Conservation (phyloP, 2,888 invertebrate species). For the Diaphora mendica region DNA sequence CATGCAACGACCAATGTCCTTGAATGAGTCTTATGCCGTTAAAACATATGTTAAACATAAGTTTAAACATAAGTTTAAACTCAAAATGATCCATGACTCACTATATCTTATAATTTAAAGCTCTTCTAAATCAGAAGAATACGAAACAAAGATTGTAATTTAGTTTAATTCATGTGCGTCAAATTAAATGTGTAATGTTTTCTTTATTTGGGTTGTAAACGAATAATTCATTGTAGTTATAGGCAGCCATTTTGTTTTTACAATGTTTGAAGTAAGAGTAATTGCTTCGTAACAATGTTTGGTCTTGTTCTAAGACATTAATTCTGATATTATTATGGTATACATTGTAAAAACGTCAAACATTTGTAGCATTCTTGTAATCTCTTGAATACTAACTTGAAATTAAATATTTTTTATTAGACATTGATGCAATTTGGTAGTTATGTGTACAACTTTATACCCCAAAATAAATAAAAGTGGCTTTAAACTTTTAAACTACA, state of each 20-base stretch:
- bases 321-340: too few species aligned
- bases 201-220: neutral
- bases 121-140: neutral
- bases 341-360: too few species aligned
- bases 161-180: neutral
- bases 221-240: neutral
- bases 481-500: too few species aligned
- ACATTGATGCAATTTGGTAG: too few species aligned
- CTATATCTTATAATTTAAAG: neutral
- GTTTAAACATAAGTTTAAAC: neutral
- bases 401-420: too few species aligned
- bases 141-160: neutral
- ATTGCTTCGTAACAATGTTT: neutral
- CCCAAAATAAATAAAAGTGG: too few species aligned
- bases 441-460: too few species aligned
- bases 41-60: conserved; percentile 1
- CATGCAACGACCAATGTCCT: neutral
- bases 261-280: neutral
- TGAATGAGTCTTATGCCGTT: neutral
- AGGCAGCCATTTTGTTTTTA: neutral
- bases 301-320: neutral
- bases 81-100: neutral
- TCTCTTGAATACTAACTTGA: too few species aligned
- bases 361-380: too few species aligned
- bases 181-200: neutral